Evolutionary conservation across 2,888 invertebrate genomes (phyloP).

Genomic region (Glyphotaelius pellucidus): DNA sequence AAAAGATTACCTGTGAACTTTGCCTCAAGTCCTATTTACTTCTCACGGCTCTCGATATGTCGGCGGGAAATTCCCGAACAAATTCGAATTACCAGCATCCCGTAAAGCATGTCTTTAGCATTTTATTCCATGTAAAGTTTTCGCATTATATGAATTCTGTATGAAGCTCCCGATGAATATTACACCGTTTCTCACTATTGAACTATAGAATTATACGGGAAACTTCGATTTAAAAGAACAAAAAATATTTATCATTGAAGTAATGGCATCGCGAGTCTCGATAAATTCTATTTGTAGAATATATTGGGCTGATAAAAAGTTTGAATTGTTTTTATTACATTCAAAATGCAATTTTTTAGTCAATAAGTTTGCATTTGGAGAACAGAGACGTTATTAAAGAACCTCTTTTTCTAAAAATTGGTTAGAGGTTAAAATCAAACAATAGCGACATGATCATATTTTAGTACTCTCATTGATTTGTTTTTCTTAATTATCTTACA

Average conservation of each 20-base stretch:
- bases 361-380: not conserved
- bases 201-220: constrained; percentile 61
- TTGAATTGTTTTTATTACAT: not conserved
- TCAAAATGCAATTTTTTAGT: not conserved
- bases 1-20: not conserved
- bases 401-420: not conserved
- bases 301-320: not conserved
- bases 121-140: constrained; percentile 64
- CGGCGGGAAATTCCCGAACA: constrained; percentile 34
- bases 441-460: too few relatives aligned
- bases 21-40: not conserved
- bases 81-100: constrained; percentile 49
- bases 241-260: constrained; percentile 64
- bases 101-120: constrained; percentile 53
- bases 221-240: constrained; percentile 61
- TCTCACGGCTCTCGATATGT: not conserved
- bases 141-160: constrained; percentile 64
- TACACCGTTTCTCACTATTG: constrained; percentile 31
- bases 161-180: constrained; percentile 58
- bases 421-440: not conserved
- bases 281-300: not conserved
- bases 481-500: too few relatives aligned
- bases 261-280: constrained; percentile 33
- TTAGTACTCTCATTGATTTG: too few relatives aligned
- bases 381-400: not conserved